Percentiles rank a stretch among this genome's conserved stretches.
Conservation (phyloP, 2,888 invertebrate genomes). For the Mythimna lalbum region DNA sequence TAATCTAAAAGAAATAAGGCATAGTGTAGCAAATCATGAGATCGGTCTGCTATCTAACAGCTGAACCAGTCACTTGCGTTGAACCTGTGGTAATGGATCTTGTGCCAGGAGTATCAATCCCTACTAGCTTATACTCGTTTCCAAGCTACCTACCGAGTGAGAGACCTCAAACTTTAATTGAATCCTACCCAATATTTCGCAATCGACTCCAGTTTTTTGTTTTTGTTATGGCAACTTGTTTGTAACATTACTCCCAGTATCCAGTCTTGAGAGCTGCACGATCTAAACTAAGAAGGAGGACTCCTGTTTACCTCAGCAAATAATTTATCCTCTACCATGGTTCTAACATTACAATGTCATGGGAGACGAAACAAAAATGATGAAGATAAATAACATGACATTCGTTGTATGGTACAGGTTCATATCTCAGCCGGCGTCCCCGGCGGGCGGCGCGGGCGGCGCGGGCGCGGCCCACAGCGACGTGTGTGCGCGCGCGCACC, state of each 20-base stretch:
- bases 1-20: too few species aligned
- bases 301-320: too few species aligned
- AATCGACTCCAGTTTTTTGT: too few species aligned
- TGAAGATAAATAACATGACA: not conserved
- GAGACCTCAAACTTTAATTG: not conserved
- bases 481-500: slow-evolving; percentile 88
- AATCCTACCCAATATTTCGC: not conserved
- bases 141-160: not conserved
- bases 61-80: too few species aligned
- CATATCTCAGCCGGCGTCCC: slow-evolving; percentile 88
- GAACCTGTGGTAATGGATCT: too few species aligned
- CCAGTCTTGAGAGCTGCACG: too few species aligned
- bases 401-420: slow-evolving; percentile 75
- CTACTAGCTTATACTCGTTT: not conserved
- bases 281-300: too few species aligned
- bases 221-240: too few species aligned
- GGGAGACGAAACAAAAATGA: not conserved
- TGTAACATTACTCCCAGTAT: too few species aligned
- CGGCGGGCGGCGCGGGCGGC: slow-evolving; percentile 75
- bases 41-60: too few species aligned
- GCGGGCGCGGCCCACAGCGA: slow-evolving; percentile 66
- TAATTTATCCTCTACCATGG: not conserved
- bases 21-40: too few species aligned
- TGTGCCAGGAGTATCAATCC: too few species aligned
- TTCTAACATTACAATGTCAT: not conserved